A percentile compares a stretch with the other conserved stretches of the same genome.
phyloP scores from a whole-genome alignment of 2,888 invertebrate species.

The Polymixis lichenea region DNA sequence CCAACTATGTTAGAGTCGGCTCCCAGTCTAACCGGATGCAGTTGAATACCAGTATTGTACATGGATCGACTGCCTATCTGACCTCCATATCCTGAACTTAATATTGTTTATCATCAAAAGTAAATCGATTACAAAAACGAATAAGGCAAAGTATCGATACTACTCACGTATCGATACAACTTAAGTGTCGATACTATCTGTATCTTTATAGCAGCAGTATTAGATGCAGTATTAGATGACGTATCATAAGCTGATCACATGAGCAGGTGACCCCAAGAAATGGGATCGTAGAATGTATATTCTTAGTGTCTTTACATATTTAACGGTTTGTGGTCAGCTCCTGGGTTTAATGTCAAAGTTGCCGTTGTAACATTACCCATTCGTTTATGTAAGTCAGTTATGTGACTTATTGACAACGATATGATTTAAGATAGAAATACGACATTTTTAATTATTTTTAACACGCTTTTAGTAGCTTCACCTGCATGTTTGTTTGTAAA shows the following conservation, averaged over 20 bases:
- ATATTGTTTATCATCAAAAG: too few relatives aligned
- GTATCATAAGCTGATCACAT: constrained; percentile 45
- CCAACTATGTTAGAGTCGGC: too few relatives aligned
- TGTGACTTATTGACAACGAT: not conserved
- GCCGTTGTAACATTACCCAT: not conserved
- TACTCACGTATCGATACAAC: not conserved
- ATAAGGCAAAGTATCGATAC: not conserved
- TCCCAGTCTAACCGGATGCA: too few relatives aligned
- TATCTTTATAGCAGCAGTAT: constrained; percentile 19
- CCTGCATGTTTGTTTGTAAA: too few relatives aligned
- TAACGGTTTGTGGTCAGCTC: constrained; percentile 7
- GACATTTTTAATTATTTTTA: too few relatives aligned
- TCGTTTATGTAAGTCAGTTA: not conserved
- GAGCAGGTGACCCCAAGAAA: constrained; percentile 23
- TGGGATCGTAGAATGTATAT: constrained; percentile 14
- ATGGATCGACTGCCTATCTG: too few relatives aligned
- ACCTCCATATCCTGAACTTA: too few relatives aligned
- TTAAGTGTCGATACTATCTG: not conserved
- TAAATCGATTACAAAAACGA: too few relatives aligned
- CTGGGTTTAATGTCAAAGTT: constrained; percentile 4
- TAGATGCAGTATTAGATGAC: constrained; percentile 25
- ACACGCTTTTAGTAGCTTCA: too few relatives aligned
- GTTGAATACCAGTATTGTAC: too few relatives aligned
- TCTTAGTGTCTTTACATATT: constrained; percentile 12
- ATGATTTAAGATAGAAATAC: not conserved